A percentile compares a stretch with the other conserved stretches of the same genome.
phyloP scores from a whole-genome alignment of 2,797 vertebrate species.

The Bovichtus diacanthus region DNA sequence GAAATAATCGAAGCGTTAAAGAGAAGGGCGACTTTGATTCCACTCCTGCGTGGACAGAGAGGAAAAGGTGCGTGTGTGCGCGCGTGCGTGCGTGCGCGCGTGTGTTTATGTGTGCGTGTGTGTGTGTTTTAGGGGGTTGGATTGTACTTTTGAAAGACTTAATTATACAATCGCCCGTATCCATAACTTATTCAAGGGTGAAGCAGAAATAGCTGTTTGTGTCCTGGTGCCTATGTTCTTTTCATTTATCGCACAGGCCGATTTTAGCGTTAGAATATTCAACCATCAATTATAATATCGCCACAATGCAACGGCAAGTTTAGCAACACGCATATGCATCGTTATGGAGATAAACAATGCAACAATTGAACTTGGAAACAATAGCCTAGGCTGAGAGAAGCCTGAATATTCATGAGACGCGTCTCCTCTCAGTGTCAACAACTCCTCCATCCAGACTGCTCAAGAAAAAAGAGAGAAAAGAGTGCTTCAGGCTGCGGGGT shows the following conservation, averaged over 20 bases:
- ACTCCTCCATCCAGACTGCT: conserved; percentile 53
- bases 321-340: conserved; percentile 10
- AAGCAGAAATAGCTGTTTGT: conserved; percentile 31
- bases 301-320: conserved; percentile 20
- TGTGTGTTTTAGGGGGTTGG: conserved; percentile 9
- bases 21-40: conserved; percentile 77
- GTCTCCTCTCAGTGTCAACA: conserved; percentile 64
- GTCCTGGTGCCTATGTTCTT: background rate
- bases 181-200: conserved; percentile 61
- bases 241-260: conserved; percentile 1
- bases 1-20: conserved; percentile 85
- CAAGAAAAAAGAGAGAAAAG: background rate
- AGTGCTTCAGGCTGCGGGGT: conserved; percentile 45
- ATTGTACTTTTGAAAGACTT: conserved; percentile 42
- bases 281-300: conserved; percentile 2
- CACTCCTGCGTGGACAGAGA: conserved; percentile 64
- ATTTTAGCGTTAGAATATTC: background rate
- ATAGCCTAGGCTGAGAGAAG: conserved; percentile 37
- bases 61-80: conserved; percentile 50
- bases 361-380: conserved; percentile 69
- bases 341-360: conserved; percentile 60
- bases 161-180: conserved; percentile 45
- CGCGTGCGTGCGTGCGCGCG: conserved; percentile 24
- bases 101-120: conserved; percentile 18
- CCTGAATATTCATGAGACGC: conserved; percentile 77